Base-by-base conservation (phyloP, 2,888 invertebrate species). In the Operophtera brumata region DNA sequence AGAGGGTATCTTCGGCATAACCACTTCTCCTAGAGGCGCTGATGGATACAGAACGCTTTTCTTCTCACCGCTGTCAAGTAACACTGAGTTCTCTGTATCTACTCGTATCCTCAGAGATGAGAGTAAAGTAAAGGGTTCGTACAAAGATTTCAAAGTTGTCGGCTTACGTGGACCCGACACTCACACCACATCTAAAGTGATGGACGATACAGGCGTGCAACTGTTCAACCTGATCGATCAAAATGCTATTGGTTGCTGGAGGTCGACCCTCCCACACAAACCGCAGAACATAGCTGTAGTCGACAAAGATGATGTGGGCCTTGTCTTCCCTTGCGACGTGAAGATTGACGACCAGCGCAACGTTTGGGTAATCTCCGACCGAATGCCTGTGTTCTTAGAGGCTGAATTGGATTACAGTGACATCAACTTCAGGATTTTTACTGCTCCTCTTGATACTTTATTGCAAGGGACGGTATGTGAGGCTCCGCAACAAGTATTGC, bases 211-310 rank as follows among this genome's bases (percentile, higher is more conserved):
- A 53, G 96, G 96, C 1, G 80, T 96, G 1, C 93, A 96, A 80
- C 91, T 96, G 53, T 96, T 93, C 78, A 94, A 93, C 78, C 86
- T 96, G 62, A 92, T 96, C 54, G 96, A 96, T 75, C 94, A 94
- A 73, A 96, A 96, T 70, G 94, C 94, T 0, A 91, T 96, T 6
- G 96, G 96, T 1, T 96, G 96, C 75, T 96, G 96, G 96, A 94
- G 94, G 66, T 93, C 93, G 0, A 88, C 91, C 8, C 83, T 92
- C 54, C 93, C 94, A 0, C 93, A 94, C 64, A 86, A 91, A 12
- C 91, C 93, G 0, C 91, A 93, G 58, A 93, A 94, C 73, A 92
- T 94, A 25, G 95, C 91, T 10, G 77, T 96, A 6, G 93, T 94
- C 1, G 96, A 95, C 64, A 93, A 92, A 60, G 96, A 96, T 70